A percentile compares a stretch with the other conserved stretches of the same genome.
phyloP scores from a whole-genome alignment of 2,797 vertebrate species.

The Lepus townsendii region DNA sequence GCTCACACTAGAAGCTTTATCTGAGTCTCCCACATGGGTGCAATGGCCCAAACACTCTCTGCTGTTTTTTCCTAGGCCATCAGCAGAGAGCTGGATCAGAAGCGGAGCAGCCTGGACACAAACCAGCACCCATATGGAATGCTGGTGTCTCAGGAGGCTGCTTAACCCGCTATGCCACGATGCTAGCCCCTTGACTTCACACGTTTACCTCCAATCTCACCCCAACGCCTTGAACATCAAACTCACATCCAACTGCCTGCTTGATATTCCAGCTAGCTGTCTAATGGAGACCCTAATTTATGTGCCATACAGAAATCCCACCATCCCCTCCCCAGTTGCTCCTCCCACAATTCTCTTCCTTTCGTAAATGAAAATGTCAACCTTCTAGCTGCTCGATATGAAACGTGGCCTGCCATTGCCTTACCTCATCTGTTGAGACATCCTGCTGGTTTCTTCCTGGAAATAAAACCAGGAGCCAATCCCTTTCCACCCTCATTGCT shows the following conservation, averaged over 20 bases:
- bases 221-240: background rate
- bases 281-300: background rate
- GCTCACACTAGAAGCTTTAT: too few species aligned
- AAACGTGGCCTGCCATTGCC: background rate
- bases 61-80: too few species aligned
- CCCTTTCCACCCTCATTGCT: background rate
- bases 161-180: too few species aligned
- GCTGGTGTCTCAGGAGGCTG: too few species aligned
- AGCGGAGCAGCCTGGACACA: too few species aligned
- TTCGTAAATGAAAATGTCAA: background rate
- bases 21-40: too few species aligned
- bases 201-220: background rate
- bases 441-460: background rate
- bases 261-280: background rate
- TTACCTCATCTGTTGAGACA: background rate
- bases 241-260: background rate
- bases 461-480: background rate
- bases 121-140: too few species aligned
- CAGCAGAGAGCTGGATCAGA: too few species aligned
- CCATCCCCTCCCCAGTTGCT: background rate
- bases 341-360: background rate
- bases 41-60: too few species aligned
- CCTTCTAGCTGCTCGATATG: background rate
- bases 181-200: background rate
- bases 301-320: background rate